Conservation (phyloP, 2,888 invertebrate species). For the Anorthoa munda region DNA sequence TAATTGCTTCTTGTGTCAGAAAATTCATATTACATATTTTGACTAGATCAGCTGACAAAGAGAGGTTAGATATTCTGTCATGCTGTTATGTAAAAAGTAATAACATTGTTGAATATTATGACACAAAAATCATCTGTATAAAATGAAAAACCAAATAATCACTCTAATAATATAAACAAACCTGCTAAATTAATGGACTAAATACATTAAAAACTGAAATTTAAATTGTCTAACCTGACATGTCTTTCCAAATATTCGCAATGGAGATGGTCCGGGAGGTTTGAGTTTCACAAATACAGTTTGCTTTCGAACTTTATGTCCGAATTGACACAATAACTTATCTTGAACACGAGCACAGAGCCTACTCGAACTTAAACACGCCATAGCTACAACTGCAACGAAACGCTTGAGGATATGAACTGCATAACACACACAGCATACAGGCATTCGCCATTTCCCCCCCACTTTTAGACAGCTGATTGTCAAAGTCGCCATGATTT, state of each 20-base stretch:
- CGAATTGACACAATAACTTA: conserved; percentile 95
- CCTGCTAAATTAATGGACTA: conserved; percentile 24
- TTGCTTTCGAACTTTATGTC: conserved; percentile 93
- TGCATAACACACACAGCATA: conserved; percentile 86
- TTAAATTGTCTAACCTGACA: conserved; percentile 84
- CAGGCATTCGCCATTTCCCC: conserved; percentile 87
- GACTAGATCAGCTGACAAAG: conserved; percentile 75
- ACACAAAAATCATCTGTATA: conserved; percentile 43
- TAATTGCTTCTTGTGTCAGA: conserved; percentile 50
- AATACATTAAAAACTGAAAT: conserved; percentile 48
- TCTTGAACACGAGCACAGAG: conserved; percentile 95
- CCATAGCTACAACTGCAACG: conserved; percentile 95
- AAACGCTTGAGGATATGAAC: conserved; percentile 91
- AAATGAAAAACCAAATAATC: conserved; percentile 40
- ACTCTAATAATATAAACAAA: conserved; percentile 20
- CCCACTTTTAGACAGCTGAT: conserved; percentile 90
- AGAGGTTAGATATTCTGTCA: conserved; percentile 75
- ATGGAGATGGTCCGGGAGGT: conserved; percentile 91
- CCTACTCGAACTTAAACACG: conserved; percentile 95
- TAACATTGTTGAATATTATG: conserved; percentile 31
- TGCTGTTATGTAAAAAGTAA: conserved; percentile 76
- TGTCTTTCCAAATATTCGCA: conserved; percentile 90
- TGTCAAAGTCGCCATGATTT: conserved; percentile 83
- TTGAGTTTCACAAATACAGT: conserved; percentile 93
- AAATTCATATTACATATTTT: conserved; percentile 53